These are phyloP conservation scores for Microcaecilia unicolor DNA, from an alignment of 2,797 vertebrate genomes.

Conservation along the genomic window DNA sequence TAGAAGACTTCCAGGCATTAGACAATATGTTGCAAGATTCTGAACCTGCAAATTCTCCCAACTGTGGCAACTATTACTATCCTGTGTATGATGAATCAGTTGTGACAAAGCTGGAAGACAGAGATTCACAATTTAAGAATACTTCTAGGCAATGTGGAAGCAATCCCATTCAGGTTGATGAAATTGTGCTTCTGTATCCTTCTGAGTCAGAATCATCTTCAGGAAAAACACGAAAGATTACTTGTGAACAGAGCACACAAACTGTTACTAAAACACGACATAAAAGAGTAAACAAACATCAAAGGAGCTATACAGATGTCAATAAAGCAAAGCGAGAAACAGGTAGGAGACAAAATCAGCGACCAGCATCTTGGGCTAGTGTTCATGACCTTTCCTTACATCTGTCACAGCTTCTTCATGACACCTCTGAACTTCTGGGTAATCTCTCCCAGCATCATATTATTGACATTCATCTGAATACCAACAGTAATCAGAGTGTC, in stretches of 20 bases:
- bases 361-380: slow-evolving; percentile 66
- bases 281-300: slow-evolving; percentile 54
- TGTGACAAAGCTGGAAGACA: slow-evolving; percentile 23
- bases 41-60: slow-evolving; percentile 12
- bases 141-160: slow-evolving; percentile 28
- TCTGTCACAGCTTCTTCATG: slow-evolving; percentile 81
- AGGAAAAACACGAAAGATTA: slow-evolving; percentile 16
- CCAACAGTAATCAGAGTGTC: slow-evolving; percentile 21
- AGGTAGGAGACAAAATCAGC: slow-evolving; percentile 21
- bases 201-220: slow-evolving; percentile 55
- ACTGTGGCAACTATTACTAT: slow-evolving; percentile 16
- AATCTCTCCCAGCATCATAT: slow-evolving; percentile 72
- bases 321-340: slow-evolving; percentile 30
- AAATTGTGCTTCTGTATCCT: slow-evolving; percentile 64
- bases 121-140: slow-evolving; percentile 24
- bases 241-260: slow-evolving; percentile 70
- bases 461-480: slow-evolving; percentile 25
- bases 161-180: slow-evolving; percentile 56
- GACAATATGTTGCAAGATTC: slow-evolving; percentile 15
- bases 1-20: slow-evolving; percentile 58
- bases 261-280: slow-evolving; percentile 23
- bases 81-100: slow-evolving; percentile 24
- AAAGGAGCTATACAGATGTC: slow-evolving; percentile 58
- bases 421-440: slow-evolving; percentile 82
- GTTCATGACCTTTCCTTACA: slow-evolving; percentile 85